Evolutionary conservation across 2,888 invertebrate species (phyloP), one percentile per base, ranked within the genome.

Genomic region (Eupithecia vulgata): DNA sequence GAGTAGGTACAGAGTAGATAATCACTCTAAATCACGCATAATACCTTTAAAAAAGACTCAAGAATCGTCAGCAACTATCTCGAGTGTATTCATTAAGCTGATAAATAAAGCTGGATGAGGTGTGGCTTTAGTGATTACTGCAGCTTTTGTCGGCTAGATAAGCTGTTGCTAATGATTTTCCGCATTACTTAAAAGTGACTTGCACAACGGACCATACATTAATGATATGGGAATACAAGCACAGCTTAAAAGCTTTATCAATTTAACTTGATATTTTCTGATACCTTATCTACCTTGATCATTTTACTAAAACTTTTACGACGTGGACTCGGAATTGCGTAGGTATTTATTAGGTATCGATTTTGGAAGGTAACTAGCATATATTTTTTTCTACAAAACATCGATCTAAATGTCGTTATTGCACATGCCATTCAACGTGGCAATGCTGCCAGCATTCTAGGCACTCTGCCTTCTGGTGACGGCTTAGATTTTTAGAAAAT

Each of bases 41-140:
- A 42, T 42, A 45, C 45, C 45, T 45, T 45, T 34, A 17, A 15
- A n/a, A 64, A 37, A 35, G 5, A 37, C 34, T 76, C 75, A 71
- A 73, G 75, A 75, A 74, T 67, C 75, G 75, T 72, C 65, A 65
- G 77, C 71, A 74, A 74, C 81, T 85, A 87, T 88, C 86, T 84
- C 83, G 83, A 86, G 85, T 84, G 84, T 84, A 84, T 84, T 85
- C 87, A 88, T 87, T 89, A 88, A 85, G 82, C 84, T 89, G 90
- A 93, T 90, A 90, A 89, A 93, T 86, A 87, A 82, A 80, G 80
- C 80, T 80, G 79, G 81, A 81, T 81, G 81, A 88, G 92, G 92
- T 83, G 91, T 85, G 92, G 90, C 88, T 87, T 92, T 92, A 93
- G 94, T 93, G 92, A 93, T 93, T 93, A 92, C 91, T 92, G 91